Evolutionary conservation across 37 sponge, comb jelly and placozoan species (phyloP).

Genomic region (Bolinopsis microptera): DNA sequence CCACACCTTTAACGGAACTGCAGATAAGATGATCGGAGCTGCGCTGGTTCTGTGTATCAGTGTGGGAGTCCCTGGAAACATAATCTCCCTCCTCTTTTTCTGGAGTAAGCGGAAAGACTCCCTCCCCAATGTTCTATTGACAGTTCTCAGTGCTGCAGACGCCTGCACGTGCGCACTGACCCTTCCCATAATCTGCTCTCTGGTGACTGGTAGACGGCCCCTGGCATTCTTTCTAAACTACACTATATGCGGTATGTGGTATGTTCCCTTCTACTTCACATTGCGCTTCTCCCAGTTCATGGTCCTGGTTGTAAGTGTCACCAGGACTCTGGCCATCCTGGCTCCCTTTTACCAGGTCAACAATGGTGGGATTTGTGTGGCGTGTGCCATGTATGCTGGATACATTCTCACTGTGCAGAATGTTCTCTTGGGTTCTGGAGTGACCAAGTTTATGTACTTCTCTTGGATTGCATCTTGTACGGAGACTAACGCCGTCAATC

Average conservation of each 20-base stretch:
- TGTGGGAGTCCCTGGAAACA: background rate
- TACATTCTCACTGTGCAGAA: background rate
- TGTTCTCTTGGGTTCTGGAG: background rate
- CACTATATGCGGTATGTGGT: background rate
- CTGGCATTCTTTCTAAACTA: background rate
- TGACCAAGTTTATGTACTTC: background rate
- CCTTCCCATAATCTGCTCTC: background rate
- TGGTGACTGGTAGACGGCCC: background rate
- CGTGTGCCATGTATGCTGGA: background rate
- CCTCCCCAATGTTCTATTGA: background rate
- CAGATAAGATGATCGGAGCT: background rate
- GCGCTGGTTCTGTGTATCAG: background rate
- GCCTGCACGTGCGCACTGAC: background rate
- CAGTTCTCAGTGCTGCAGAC: background rate
- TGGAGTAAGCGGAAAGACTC: background rate
- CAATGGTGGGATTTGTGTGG: background rate
- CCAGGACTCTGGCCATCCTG: background rate
- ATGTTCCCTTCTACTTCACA: background rate
- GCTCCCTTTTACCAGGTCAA: background rate
- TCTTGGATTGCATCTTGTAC: background rate
- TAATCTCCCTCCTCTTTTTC: background rate
- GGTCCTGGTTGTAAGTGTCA: background rate
- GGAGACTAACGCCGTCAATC: background rate
- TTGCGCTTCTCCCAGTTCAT: background rate
- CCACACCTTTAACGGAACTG: background rate